Evolutionary conservation across 2,797 vertebrate species (phyloP), one percentile per base, ranked within the genome.

Genomic region (Scolopax rusticola): DNA sequence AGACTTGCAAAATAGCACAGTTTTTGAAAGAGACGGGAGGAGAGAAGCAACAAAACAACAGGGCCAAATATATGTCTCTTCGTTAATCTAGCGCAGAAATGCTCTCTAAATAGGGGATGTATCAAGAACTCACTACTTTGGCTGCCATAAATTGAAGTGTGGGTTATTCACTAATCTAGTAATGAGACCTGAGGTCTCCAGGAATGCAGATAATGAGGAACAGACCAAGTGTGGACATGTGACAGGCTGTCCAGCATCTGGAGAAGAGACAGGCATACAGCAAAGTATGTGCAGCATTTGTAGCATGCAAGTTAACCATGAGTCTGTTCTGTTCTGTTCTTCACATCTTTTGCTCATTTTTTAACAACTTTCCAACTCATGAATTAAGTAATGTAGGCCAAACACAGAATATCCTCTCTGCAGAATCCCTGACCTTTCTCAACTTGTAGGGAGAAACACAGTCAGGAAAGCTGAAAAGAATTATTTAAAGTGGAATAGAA

Each of bases 181-280:
- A 76, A 90, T 63, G 73, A 18, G 15, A 88, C 20, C 61, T 47
- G 53, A 89, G 43, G 40, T 63, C 56, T 15, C 51, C 67, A 54
- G 48, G 74, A 94, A 94, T 63, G 80, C 63, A 93, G 86, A 88
- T 75, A 93, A 95, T 51, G 77, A 92, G 67, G 51, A 96, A 85
- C 86, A 90, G 43, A 75, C 47, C 63, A 90, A 82, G 59, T 3
- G 5, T 30, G 65, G 86, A 50, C 54, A 73, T 41, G 23, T 81
- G 30, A 80, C 93, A 94, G 75, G 60, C 38, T 81, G 47, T 36
- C 47, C 83, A 67, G 7, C 13, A 14, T 61, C 57, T 86, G 83
- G 69, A 86, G 45, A 74, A 68, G 21, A 95, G 65, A 91, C 65
- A 90, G 65, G 43, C 76, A 82, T 48, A 75, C 27, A 69, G n/a